Evolutionary conservation across 1,140 invertebrate species (phyloP).

Genomic region (Drosophila tristis): DNA sequence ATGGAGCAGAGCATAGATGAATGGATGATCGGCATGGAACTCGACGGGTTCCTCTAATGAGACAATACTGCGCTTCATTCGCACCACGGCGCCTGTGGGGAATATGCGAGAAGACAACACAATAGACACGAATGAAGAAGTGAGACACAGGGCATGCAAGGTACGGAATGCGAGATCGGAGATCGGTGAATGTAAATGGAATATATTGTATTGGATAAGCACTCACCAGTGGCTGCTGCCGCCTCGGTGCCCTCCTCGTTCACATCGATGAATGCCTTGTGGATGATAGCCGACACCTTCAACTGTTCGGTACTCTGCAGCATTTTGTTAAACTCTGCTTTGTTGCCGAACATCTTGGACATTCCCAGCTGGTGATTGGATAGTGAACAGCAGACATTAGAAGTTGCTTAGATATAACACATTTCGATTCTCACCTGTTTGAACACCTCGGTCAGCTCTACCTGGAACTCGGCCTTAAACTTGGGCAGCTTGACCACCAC

Average conservation of each 20-base stretch:
- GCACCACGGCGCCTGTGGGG: constrained; percentile 50
- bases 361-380: constrained; percentile 85
- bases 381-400: not conserved
- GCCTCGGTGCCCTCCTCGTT: constrained; percentile 87
- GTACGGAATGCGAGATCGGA: not conserved
- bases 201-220: not conserved
- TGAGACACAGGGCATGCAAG: constrained; percentile 8
- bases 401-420: no score
- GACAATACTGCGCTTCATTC: constrained; percentile 57
- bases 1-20: constrained; percentile 66
- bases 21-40: constrained; percentile 77
- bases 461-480: constrained; percentile 86
- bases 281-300: constrained; percentile 85
- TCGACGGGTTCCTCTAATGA: constrained; percentile 41
- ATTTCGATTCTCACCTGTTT: constrained; percentile 76
- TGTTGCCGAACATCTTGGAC: constrained; percentile 85
- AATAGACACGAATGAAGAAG: constrained; percentile 30
- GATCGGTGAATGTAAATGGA: not conserved
- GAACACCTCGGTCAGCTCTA: constrained; percentile 85
- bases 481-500: constrained; percentile 87
- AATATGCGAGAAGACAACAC: constrained; percentile 46
- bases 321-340: constrained; percentile 87
- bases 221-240: constrained; percentile 84
- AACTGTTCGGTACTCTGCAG: constrained; percentile 84
- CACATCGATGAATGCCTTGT: constrained; percentile 86